Conservation (phyloP, 2,797 vertebrate genomes). For the Clamator glandarius region DNA sequence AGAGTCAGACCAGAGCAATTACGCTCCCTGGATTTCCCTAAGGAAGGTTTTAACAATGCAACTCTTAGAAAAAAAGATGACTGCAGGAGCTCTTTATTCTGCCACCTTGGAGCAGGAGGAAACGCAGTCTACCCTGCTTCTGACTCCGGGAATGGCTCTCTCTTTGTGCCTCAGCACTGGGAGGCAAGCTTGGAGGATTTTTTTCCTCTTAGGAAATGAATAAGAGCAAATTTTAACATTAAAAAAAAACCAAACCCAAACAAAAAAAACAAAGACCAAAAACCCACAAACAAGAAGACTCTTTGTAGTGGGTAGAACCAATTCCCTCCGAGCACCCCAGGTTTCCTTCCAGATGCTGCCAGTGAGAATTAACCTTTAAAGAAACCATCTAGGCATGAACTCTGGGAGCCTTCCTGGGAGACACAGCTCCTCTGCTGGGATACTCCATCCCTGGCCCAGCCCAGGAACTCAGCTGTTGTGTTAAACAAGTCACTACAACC, state of each 20-base stretch:
- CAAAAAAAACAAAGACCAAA: not conserved
- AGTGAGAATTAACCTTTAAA: conserved; percentile 42
- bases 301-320: not conserved
- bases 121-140: conserved; percentile 8
- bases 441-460: not conserved
- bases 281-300: not conserved
- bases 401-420: not conserved
- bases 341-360: conserved; percentile 5
- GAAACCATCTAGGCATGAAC: not conserved
- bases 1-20: conserved; percentile 77
- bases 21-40: conserved; percentile 66
- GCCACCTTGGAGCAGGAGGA: conserved; percentile 23
- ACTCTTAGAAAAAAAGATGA: conserved; percentile 46
- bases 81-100: conserved; percentile 65
- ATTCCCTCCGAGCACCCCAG: not conserved
- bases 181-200: not conserved
- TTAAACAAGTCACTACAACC: not conserved
- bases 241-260: not conserved
- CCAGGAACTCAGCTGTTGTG: not conserved
- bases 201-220: not conserved
- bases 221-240: conserved; percentile 43
- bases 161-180: not conserved
- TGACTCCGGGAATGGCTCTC: not conserved
- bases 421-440: not conserved
- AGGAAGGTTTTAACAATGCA: conserved; percentile 71